These are phyloP conservation scores for Thinocorus orbignyianus DNA, from an alignment of 2,113 vertebrate genomes.

Conservation along the genomic window DNA sequence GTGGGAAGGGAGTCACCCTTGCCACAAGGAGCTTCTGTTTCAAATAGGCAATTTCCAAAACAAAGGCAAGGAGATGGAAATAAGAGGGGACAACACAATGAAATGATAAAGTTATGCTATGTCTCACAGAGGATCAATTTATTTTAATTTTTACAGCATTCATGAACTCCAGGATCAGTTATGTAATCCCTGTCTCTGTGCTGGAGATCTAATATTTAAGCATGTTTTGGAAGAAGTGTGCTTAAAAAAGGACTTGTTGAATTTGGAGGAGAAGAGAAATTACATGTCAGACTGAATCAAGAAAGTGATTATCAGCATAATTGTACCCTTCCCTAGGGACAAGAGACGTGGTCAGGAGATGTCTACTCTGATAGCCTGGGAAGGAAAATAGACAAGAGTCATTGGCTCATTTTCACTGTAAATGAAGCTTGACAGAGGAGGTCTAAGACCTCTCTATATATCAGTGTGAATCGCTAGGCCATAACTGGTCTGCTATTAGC, in stretches of 20 bases:
- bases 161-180: background rate
- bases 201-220: background rate
- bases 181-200: background rate
- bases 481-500: constrained; percentile 24
- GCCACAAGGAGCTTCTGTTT: background rate
- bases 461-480: constrained; percentile 37
- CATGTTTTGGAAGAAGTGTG: background rate
- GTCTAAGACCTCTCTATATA: constrained; percentile 50
- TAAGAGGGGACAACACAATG: background rate
- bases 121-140: fast-evolving
- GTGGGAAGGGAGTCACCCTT: background rate
- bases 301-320: constrained; percentile 54
- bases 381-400: constrained; percentile 60
- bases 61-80: background rate
- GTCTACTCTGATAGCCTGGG: constrained; percentile 22
- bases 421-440: constrained; percentile 68
- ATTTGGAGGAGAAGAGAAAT: constrained; percentile 37
- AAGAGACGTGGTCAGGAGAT: constrained; percentile 32
- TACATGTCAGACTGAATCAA: constrained; percentile 48
- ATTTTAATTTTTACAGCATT: background rate
- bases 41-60: background rate
- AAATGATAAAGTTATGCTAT: background rate
- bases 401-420: constrained; percentile 63
- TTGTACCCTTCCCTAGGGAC: constrained; percentile 40
- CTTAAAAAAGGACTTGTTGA: constrained; percentile 17